Percentiles rank a stretch among this genome's conserved stretches.
phyloP scores from a whole-genome alignment of 2,797 vertebrate genomes.

The Tragelaphus eurycerus region DNA sequence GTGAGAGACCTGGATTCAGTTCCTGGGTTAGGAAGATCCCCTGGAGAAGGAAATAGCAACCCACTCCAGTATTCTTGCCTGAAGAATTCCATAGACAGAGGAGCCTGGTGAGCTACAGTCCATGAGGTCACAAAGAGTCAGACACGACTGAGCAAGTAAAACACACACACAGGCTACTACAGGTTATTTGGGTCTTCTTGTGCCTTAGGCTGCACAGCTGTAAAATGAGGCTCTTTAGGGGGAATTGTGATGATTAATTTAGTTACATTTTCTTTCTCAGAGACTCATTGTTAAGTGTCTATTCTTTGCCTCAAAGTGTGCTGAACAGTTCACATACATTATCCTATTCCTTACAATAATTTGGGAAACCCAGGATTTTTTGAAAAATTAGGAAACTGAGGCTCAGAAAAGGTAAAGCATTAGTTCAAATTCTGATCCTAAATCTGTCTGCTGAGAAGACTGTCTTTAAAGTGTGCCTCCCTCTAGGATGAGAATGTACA shows the following conservation, averaged over 20 bases:
- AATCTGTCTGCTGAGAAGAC: neutral
- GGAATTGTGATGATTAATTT: neutral
- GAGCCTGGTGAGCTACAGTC: neutral
- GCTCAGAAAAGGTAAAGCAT: neutral
- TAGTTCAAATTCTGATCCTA: neutral
- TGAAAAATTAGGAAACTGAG: neutral
- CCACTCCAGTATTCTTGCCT: neutral
- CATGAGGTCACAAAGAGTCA: neutral
- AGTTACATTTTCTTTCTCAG: neutral
- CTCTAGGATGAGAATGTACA: accelerated
- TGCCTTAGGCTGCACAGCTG: neutral
- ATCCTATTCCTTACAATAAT: neutral
- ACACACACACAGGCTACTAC: neutral
- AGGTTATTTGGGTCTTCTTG: neutral
- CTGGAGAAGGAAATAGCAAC: neutral
- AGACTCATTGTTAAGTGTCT: neutral
- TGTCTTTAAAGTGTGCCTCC: neutral
- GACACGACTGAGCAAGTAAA: neutral
- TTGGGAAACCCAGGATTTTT: neutral
- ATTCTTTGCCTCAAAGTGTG: neutral
- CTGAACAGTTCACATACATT: accelerated
- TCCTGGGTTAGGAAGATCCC: neutral
- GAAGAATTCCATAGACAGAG: neutral
- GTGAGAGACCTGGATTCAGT: neutral
- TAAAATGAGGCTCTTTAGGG: neutral